Evolutionary conservation across 2,113 vertebrate species (phyloP).

Genomic region (Odontophorus gujanensis): DNA sequence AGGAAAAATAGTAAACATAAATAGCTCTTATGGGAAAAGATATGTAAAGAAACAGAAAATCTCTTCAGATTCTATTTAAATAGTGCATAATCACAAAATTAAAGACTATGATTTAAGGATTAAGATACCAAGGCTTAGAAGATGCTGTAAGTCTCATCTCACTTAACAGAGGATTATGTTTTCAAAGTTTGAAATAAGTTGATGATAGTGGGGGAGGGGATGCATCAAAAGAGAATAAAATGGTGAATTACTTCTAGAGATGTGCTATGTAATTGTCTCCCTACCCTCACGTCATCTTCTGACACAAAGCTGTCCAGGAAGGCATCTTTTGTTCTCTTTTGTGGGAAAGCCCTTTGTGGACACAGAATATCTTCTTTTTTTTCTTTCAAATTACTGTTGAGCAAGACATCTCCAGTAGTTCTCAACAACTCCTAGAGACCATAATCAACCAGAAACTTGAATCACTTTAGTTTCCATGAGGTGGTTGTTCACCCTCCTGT

Average conservation of each 20-base stretch:
- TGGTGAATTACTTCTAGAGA: neutral
- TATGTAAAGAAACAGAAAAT: neutral
- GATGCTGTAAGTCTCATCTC: neutral
- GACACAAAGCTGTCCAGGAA: neutral
- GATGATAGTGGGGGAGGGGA: neutral
- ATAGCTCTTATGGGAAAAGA: neutral
- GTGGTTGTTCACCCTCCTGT: neutral
- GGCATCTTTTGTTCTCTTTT: fast-evolving
- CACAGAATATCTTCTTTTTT: fast-evolving
- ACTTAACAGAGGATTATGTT: neutral
- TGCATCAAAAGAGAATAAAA: neutral
- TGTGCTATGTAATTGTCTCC: neutral
- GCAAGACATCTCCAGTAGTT: neutral
- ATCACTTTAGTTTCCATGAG: neutral
- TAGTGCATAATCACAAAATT: conserved; percentile 13
- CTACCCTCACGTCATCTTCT: fast-evolving
- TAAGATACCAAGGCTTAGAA: conserved; percentile 25
- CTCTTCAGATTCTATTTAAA: conserved; percentile 24
- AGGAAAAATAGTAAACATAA: neutral
- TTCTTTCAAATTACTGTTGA: neutral
- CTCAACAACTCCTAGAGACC: neutral
- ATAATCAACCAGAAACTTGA: neutral
- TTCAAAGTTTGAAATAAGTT: neutral
- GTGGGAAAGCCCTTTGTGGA: neutral
- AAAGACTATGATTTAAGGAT: conserved; percentile 37